Base-by-base conservation (phyloP, 2,113 vertebrate genomes). In the Miniopterus natalensis region DNA sequence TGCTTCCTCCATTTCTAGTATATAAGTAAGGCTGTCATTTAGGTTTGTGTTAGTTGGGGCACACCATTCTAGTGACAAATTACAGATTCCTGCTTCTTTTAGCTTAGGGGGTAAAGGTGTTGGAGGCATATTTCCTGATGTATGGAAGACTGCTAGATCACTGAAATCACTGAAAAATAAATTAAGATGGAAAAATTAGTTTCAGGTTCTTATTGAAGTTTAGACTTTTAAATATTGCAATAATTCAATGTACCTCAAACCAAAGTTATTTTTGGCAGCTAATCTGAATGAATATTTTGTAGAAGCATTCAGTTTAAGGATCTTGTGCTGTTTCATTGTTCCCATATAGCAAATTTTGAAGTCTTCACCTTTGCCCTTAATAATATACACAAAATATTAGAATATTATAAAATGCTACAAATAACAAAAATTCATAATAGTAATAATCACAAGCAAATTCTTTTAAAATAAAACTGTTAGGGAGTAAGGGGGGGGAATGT, bases 341-440 rank as follows among this genome's bases (percentile, higher is more conserved):
- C 99, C 98, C 0, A 97, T 98, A 98, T 99, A 99, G 92, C 99
- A 98, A 75, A 98, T 98, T 95, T 97, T 99, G 98, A 99, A 99
- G 49, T 98, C 95, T 40, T 98, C 97, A 0, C 96, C 98, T 97
- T 98, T 99, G 49, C 98, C 98, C 98, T 99, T 81, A 95, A 88
- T 93, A 47, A 87, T 45, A 95, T 84, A 68, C 11, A 91, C 14
- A 15, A 73, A 95, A 84, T 84, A 86, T 66, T 92, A 74, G 51
- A 71, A 59, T 65, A 59, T 84, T 79, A 85, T 70, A 92, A 73
- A 71, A 71, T 89, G 40, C 2, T 84, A 23, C 20, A 68, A 92
- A 78, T 51, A 93, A 95, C 23, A 73, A 47, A 90, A 61, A 47
- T 55, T 78, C 49, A 90, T 61, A 86, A 51, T 23, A 63, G 55